These are phyloP conservation scores for Lytechinus variegatus DNA, from an alignment of 35 echinoderm and acorn worm genomes.

Conservation along the genomic window DNA sequence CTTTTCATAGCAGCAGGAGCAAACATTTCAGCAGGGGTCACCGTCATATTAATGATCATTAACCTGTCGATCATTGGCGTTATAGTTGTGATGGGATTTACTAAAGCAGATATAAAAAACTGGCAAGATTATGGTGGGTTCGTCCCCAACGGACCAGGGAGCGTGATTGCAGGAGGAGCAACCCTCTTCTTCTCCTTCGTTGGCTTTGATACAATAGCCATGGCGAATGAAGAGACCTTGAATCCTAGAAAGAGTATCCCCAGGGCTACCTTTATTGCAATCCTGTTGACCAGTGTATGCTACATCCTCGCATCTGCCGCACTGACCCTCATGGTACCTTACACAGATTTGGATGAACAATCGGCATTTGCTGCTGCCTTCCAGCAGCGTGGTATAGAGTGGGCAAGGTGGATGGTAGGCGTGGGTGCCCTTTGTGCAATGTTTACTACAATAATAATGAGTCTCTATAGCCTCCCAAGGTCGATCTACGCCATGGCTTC, in stretches of 20 bases:
- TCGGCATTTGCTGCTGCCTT: constrained; percentile 61
- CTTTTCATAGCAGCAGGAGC: constrained; percentile 35
- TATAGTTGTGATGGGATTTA: constrained; percentile 47
- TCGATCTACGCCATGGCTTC: constrained; percentile 65
- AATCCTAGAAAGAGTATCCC: constrained; percentile 56
- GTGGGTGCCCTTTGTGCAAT: constrained; percentile 65
- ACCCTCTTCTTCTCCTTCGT: constrained; percentile 60
- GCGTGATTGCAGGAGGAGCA: constrained; percentile 55
- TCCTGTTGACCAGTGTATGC: constrained; percentile 7
- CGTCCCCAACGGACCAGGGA: constrained; percentile 38
- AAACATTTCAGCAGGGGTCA: constrained; percentile 20
- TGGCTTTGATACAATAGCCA: constrained; percentile 65
- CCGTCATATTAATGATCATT: background rate
- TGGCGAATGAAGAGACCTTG: constrained; percentile 58
- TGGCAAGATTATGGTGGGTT: constrained; percentile 53
- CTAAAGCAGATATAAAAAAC: constrained; percentile 62
- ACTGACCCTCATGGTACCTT: constrained; percentile 64
- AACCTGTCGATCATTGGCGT: constrained; percentile 47
- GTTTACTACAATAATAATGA: background rate
- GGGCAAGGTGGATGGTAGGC: constrained; percentile 63
- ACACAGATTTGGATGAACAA: constrained; percentile 34
- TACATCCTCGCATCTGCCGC: constrained; percentile 51
- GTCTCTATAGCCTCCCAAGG: constrained; percentile 46
- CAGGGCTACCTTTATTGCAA: constrained; percentile 44
- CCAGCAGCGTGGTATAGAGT: constrained; percentile 9